phyloP scores from a whole-genome alignment of 2,888 invertebrate species.

The Ornithoptera priamus region DNA sequence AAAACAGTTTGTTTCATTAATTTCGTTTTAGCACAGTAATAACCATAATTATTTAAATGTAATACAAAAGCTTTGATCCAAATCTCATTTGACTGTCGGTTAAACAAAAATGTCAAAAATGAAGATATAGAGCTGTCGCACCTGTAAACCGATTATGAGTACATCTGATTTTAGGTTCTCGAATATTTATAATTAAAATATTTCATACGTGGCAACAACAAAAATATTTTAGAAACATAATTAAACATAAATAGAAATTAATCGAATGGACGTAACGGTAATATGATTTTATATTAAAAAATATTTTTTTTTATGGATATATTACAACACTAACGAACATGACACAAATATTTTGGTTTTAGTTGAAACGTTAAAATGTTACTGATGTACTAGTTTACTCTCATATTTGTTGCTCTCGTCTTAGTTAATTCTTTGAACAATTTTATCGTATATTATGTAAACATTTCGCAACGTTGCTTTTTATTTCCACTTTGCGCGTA shows the following conservation, averaged over 20 bases:
- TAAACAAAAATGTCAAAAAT: background rate
- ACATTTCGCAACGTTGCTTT: background rate
- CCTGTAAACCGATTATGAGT: background rate
- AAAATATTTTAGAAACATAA: background rate
- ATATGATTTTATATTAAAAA: background rate
- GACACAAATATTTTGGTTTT: conserved; percentile 25
- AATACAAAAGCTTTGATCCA: background rate
- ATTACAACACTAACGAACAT: conserved; percentile 4
- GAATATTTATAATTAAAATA: background rate
- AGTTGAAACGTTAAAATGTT: conserved; percentile 12
- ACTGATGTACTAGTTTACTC: conserved; percentile 2
- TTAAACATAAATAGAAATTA: background rate
- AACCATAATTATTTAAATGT: background rate
- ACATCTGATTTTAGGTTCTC: background rate
- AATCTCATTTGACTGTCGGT: background rate
- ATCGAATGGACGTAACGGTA: background rate
- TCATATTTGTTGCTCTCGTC: background rate
- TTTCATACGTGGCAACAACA: background rate
- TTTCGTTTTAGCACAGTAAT: background rate
- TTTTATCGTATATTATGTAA: background rate
- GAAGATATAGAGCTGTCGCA: background rate
- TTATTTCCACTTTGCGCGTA: background rate
- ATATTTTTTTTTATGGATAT: background rate
- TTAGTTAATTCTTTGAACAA: conserved; percentile 3
- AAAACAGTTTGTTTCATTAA: background rate